Evolutionary conservation across 2,113 vertebrate species (phyloP).

Genomic region (Promerops cafer): DNA sequence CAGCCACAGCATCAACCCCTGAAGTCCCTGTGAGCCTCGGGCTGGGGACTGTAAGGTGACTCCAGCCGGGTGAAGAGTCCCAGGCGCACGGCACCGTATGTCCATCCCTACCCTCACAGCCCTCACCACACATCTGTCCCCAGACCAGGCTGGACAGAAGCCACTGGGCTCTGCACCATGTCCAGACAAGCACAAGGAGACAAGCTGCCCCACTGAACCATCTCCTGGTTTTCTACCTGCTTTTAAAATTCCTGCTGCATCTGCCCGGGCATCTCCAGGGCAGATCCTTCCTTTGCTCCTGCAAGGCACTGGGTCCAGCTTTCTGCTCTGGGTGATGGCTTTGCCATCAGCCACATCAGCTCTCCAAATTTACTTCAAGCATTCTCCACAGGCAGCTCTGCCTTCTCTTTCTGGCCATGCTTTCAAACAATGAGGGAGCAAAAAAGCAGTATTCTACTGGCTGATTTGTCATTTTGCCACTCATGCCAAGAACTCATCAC

Average conservation of each 20-base stretch:
- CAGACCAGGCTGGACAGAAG: not conserved
- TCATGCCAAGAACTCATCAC: not conserved
- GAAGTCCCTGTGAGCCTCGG: not conserved
- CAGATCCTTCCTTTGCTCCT: not conserved
- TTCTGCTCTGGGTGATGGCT: not conserved
- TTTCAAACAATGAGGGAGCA: not conserved
- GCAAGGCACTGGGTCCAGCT: not conserved
- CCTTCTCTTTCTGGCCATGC: not conserved
- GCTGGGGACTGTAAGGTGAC: not conserved
- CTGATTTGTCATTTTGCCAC: not conserved
- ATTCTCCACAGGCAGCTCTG: not conserved
- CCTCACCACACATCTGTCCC: not conserved
- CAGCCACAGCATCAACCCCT: not conserved
- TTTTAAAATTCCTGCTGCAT: not conserved
- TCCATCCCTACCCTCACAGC: not conserved
- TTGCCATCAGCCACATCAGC: not conserved
- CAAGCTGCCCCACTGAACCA: not conserved
- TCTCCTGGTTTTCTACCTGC: not conserved
- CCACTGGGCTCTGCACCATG: fast-evolving
- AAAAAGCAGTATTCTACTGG: not conserved
- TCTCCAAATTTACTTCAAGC: not conserved
- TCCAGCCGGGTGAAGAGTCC: not conserved
- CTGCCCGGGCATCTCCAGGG: fast-evolving
- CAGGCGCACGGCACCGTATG: not conserved
- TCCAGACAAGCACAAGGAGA: not conserved